These are phyloP conservation scores for Ceraclea dissimilis DNA, from an alignment of 2,888 invertebrate species.

Conservation along the genomic window DNA sequence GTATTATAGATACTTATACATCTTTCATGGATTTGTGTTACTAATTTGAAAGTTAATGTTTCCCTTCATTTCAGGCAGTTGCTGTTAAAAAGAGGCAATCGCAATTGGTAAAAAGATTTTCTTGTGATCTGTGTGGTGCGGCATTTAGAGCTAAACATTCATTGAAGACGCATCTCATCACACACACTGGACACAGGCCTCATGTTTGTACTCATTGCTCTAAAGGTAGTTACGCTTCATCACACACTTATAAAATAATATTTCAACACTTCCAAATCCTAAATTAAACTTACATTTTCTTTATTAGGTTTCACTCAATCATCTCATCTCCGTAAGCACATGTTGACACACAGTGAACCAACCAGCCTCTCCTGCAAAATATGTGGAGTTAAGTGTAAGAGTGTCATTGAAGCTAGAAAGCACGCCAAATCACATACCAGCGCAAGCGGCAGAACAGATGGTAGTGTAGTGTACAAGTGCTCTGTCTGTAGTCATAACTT, in stretches of 20 bases:
- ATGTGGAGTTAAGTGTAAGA: slow-evolving; percentile 26
- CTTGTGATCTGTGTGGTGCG: slow-evolving; percentile 16
- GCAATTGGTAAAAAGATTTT: slow-evolving; percentile 2
- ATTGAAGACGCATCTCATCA: slow-evolving; percentile 21
- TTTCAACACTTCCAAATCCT: too few species aligned
- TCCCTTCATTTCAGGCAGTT: too few species aligned
- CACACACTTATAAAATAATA: too few species aligned
- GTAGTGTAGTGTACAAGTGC: slow-evolving; percentile 15
- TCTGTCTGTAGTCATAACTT: slow-evolving; percentile 21
- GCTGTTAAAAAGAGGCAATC: too few species aligned
- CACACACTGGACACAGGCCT: slow-evolving; percentile 23
- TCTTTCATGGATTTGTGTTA: too few species aligned
- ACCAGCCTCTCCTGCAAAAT: slow-evolving; percentile 34
- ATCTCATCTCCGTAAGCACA: slow-evolving; percentile 28
- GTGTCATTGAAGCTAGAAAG: slow-evolving; percentile 4
- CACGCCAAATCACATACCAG: slow-evolving; percentile 7
- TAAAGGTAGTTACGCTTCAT: slow-evolving; percentile 24
- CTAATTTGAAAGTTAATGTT: too few species aligned
- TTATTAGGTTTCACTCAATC: slow-evolving; percentile 18
- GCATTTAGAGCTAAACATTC: slow-evolving; percentile 19
- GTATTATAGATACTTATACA: too few species aligned
- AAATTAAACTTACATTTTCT: too few species aligned
- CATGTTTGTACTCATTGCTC: slow-evolving; percentile 21
- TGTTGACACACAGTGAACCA: slow-evolving; percentile 36
- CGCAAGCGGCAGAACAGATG: slow-evolving; percentile 8